These are phyloP conservation scores for Prenolepis imparis DNA, from an alignment of 2,888 invertebrate species.

Conservation along the genomic window DNA sequence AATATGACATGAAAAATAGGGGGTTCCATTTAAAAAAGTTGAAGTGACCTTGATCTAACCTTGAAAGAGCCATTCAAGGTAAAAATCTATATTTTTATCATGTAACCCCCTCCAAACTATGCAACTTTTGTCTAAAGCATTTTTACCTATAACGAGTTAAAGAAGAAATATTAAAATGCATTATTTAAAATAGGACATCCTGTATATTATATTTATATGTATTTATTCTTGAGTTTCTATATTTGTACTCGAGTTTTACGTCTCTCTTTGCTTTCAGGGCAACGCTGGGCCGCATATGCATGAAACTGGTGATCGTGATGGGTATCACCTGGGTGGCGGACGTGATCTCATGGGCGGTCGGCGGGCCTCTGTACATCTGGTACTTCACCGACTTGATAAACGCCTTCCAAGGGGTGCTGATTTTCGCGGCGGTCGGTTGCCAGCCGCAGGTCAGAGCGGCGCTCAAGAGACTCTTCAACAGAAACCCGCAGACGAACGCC, in stretches of 20 bases:
- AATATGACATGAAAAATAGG: too few relatives aligned
- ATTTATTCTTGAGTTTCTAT: not conserved
- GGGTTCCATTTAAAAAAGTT: too few relatives aligned
- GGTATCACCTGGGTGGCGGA: slow-evolving; percentile 93
- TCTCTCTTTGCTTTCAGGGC: slow-evolving; percentile 87
- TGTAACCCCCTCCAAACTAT: too few relatives aligned
- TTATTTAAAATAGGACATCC: too few relatives aligned
- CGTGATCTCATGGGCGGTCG: slow-evolving; percentile 94
- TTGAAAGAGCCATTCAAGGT: too few relatives aligned
- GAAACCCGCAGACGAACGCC: slow-evolving; percentile 87
- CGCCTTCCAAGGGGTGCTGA: slow-evolving; percentile 95
- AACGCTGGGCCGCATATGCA: slow-evolving; percentile 93
- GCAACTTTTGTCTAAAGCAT: too few relatives aligned
- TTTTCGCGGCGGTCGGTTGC: slow-evolving; percentile 95
- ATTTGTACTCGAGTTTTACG: not conserved
- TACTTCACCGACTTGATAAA: slow-evolving; percentile 94
- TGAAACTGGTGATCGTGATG: slow-evolving; percentile 95
- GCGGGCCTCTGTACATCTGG: slow-evolving; percentile 94
- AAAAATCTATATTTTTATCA: too few relatives aligned
- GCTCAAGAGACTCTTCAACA: slow-evolving; percentile 89
- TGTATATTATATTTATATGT: too few relatives aligned
- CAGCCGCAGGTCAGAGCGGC: slow-evolving; percentile 94
- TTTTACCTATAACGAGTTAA: too few relatives aligned
- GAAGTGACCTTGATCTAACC: too few relatives aligned
- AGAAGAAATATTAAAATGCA: too few relatives aligned